These are phyloP conservation scores for Boleophthalmus pectinirostris DNA, from an alignment of 2,113 vertebrate genomes.

Conservation along the genomic window DNA sequence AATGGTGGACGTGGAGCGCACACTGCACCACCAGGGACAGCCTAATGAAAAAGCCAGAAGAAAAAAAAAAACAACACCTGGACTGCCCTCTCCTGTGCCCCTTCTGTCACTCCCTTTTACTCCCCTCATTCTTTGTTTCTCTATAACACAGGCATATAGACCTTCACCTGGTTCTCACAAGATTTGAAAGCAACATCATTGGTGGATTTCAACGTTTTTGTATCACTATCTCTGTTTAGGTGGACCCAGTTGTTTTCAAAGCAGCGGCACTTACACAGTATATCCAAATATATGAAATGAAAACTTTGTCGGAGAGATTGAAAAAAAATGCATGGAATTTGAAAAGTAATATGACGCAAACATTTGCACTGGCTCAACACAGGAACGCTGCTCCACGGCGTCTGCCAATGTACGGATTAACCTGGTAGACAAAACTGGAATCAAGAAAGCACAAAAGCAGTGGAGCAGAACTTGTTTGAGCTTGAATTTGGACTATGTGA, in stretches of 20 bases:
- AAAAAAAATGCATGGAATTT: conserved; percentile 10
- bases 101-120: conserved; percentile 46
- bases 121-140: conserved; percentile 55
- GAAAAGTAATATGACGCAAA: conserved; percentile 9
- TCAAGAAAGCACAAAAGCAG: conserved; percentile 19
- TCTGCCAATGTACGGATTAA: conserved; percentile 14
- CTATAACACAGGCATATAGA: conserved; percentile 42
- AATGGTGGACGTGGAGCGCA: conserved; percentile 38
- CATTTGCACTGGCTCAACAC: conserved; percentile 22
- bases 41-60: conserved; percentile 46
- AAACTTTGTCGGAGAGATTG: conserved; percentile 12
- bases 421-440: conserved; percentile 10
- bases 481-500: conserved; percentile 11
- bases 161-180: conserved; percentile 47
- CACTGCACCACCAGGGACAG: conserved; percentile 32
- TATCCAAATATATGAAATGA: conserved; percentile 1
- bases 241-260: not conserved
- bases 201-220: conserved; percentile 30
- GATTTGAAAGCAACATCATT: not conserved
- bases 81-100: conserved; percentile 28
- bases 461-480: conserved; percentile 19
- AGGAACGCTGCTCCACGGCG: not conserved
- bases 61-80: conserved; percentile 19
- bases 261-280: not conserved
- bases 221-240: conserved; percentile 6